Conservation (phyloP, 1,140 invertebrate species). For the Mycetomoellerius zeteki region DNA sequence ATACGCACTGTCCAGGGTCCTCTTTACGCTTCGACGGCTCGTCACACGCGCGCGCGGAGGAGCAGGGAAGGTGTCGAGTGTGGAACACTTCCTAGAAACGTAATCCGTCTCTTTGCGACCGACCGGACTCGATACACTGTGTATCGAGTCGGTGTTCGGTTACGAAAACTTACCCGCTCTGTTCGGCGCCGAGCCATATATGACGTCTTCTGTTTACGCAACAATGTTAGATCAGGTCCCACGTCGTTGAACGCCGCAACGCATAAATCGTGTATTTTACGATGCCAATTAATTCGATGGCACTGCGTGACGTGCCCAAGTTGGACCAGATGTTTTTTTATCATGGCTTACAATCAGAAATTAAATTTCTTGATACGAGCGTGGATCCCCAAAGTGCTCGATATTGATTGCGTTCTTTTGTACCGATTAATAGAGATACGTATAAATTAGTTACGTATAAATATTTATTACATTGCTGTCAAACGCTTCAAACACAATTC, state of each 20-base stretch:
- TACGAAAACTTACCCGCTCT: constrained; percentile 68
- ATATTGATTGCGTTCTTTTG: not conserved
- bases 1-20: not conserved
- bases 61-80: constrained; percentile 10
- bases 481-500: too few species aligned
- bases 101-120: constrained; percentile 42
- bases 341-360: not conserved
- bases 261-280: constrained; percentile 27
- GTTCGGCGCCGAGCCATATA: constrained; percentile 30
- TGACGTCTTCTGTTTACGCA: constrained; percentile 42
- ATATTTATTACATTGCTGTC: not conserved
- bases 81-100: constrained; percentile 68
- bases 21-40: constrained; percentile 3
- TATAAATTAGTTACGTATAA: not conserved
- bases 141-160: constrained; percentile 64
- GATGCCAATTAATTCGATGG: constrained; percentile 20
- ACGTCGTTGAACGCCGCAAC: not conserved
- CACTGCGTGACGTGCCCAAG: not conserved
- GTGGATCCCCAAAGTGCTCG: not conserved
- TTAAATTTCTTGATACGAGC: not conserved
- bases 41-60: not conserved
- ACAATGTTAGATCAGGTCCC: constrained; percentile 45
- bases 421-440: not conserved
- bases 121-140: constrained; percentile 29
- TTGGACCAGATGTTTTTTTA: constrained; percentile 42